Percentiles rank a stretch among this genome's conserved stretches.
Evolutionary conservation across 2,888 invertebrate genomes (phyloP).

Genomic region (Resseliella maxima): DNA sequence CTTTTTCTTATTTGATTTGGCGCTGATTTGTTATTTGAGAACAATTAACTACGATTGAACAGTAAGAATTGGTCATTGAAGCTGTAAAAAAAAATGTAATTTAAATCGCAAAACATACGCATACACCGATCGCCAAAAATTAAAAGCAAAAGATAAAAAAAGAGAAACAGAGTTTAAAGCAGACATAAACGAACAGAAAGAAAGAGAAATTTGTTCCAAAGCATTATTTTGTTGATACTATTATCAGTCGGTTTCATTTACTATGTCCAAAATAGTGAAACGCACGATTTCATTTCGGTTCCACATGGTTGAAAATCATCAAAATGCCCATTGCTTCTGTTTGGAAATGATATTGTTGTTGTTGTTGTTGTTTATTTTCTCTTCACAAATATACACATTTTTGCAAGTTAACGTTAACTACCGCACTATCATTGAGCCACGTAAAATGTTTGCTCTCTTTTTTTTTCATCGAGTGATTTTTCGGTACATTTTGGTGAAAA

Average conservation of each 20-base stretch:
- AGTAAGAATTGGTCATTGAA: constrained; percentile 1
- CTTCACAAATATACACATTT: background rate
- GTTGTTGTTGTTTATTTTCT: background rate
- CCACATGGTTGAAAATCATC: background rate
- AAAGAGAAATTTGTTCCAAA: background rate
- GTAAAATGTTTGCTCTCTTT: background rate
- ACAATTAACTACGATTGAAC: background rate
- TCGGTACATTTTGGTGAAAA: background rate
- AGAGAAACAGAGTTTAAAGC: background rate
- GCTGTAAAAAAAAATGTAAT: background rate
- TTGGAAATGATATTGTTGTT: background rate
- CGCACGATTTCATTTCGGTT: constrained; percentile 18
- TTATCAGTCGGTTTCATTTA: constrained; percentile 18
- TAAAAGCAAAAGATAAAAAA: background rate
- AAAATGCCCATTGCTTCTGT: background rate
- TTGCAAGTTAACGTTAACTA: constrained; percentile 4
- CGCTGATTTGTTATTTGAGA: background rate
- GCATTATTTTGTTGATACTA: constrained; percentile 14
- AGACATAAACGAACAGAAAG: background rate
- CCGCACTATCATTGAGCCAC: background rate
- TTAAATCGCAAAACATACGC: background rate
- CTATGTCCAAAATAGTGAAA: background rate
- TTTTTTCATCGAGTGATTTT: background rate
- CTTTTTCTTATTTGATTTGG: no score
- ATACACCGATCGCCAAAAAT: background rate